Evolutionary conservation across 2,888 invertebrate species (phyloP), one percentile per base, ranked within the genome.

Genomic region (Torymus auratus): DNA sequence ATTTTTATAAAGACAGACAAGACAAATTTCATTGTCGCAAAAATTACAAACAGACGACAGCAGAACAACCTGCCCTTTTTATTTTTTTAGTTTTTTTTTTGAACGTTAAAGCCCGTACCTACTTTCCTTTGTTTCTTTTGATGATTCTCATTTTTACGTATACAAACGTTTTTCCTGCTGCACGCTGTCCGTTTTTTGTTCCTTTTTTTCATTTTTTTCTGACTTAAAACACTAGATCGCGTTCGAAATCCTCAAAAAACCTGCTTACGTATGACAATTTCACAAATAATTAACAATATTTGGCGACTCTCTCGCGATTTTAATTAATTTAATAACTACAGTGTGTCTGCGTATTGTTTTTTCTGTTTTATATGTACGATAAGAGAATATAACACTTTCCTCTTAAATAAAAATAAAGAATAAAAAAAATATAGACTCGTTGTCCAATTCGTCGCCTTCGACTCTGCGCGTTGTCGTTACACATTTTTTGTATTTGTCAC

Each of bases 1-100:
- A 88, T 85, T 86, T 86, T 86, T 85, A 87, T 86, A 85, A 87
- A 87, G 85, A 86, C 83, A 85, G 84, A 85, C 76, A 85, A 81
- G 85, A 86, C 83, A 86, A 76, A 76, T 73, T 85, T 83, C 80
- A 85, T 82, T 84, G 85, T 84, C 82, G 85, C 80, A 78, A 82
- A 84, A 83, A 84, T 85, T 85, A 86, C 83, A 87, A 87, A 85
- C 84, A 86, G 84, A 84, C 85, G 84, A 64, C 68, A 72, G 81
- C 76, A 83, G 72, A 67, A 50, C 83, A 83, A 84, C 78, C 79
- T 82, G 80, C 75, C 75, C 17, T 64, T 78, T 70, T 65, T 69
- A 71, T 74, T 78, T 52, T 77, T 71, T 76, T 58, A 15, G 62
- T 68, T 23, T 50, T 70, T 81, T 69, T 73, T 67, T 75, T 80